Base-by-base conservation (phyloP, 2,797 vertebrate species). In the Clangula hyemalis region DNA sequence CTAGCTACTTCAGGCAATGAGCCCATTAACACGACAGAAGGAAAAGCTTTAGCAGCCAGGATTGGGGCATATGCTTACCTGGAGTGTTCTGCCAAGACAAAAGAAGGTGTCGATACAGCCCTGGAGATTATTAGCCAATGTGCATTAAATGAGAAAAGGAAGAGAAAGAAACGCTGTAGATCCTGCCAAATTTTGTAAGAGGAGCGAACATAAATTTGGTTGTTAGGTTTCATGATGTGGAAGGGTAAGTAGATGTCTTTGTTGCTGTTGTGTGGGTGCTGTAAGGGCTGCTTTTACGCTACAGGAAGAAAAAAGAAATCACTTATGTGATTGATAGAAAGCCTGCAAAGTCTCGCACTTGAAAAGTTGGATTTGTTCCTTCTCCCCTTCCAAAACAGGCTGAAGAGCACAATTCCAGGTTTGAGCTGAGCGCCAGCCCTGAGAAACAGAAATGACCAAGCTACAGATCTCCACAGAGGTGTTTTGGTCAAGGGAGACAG, bases 11-110 rank as follows among this genome's bases (percentile, higher is more conserved):
- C 16, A 45, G 54, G 72, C 51, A 80, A 65, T 0, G 2, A 83
- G 72, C 41, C 65, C 61, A 64, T 92, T 82, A 89, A 74, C 64
- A 77, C 61, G 18, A 60, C 32, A 77, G 75, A 93, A 93, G 34
- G 84, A 89, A 58, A 89, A 71, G 75, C 72, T 90, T 69, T 87
- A 71, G 84, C 81, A 94, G 81, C 85, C 82, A 94, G 75, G 15
- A 45, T 5, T 64, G 84, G 68, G 77, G 57, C 68, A 64, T 71
- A 30, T 49, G 53, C 84, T 80, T 75, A 89, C 85, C 82, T 83
- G 72, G 81, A 75, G 45, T 91, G 69, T 79, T 92, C 92, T 89
- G 78, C 93, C 61, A 78, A 85, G 90, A 87, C 53, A 65, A 85
- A 92, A 84, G 66, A 86, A 71, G 62, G 69, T 71, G 43, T 78